Percentiles rank a stretch among this genome's conserved stretches.
Conservation (phyloP, 1,140 invertebrate genomes). For the Aphaenogaster ashmeadi region DNA sequence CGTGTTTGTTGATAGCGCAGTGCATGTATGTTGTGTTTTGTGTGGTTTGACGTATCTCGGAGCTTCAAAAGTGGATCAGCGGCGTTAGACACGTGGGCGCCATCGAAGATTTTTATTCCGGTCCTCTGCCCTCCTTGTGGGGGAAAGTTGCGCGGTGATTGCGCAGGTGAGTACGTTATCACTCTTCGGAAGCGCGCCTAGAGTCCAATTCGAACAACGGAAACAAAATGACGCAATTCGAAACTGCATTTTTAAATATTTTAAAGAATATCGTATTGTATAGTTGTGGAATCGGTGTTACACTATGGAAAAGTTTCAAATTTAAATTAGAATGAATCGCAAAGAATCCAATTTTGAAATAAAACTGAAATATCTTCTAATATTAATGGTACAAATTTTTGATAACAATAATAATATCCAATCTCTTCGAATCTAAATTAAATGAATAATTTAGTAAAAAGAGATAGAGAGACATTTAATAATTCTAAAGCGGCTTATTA, state of each 20-base stretch:
- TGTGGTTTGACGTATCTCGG: neutral
- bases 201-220: neutral
- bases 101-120: slow-evolving; percentile 10
- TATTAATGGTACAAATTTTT: neutral
- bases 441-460: neutral
- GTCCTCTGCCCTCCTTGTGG: neutral
- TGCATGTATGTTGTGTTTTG: neutral
- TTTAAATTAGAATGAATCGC: neutral
- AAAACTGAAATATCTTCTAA: neutral
- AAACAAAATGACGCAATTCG: neutral
- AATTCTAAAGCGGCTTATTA: too few species aligned
- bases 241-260: neutral
- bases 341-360: neutral
- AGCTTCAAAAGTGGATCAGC: neutral
- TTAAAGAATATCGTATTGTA: neutral
- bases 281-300: neutral
- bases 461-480: neutral
- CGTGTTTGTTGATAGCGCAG: neutral
- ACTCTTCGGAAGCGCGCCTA: neutral
- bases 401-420: neutral
- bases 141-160: neutral
- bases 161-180: slow-evolving; percentile 15
- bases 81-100: slow-evolving; percentile 9
- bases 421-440: neutral
- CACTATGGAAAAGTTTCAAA: neutral